These are phyloP conservation scores for Lepidocolaptes lacrymiger DNA, from an alignment of 2,797 vertebrate species.

Conservation along the genomic window DNA sequence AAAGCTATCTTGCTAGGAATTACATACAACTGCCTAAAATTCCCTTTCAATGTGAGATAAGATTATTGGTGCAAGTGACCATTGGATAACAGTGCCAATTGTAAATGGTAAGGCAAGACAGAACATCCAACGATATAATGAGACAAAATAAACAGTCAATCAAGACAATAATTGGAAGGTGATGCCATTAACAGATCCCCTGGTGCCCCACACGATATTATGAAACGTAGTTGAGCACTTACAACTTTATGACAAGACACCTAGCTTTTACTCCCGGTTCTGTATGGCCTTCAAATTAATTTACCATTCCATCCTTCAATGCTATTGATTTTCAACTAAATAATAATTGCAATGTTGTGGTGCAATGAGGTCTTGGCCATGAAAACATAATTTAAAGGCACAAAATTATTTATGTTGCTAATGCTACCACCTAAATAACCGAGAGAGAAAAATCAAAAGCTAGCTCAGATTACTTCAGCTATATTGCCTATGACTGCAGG, in stretches of 20 bases:
- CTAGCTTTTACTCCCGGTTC: constrained; percentile 25
- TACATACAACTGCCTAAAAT: not conserved
- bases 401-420: not conserved
- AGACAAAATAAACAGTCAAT: constrained; percentile 60
- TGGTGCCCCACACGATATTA: constrained; percentile 49
- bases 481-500: not conserved
- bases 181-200: constrained; percentile 60
- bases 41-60: not conserved
- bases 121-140: constrained; percentile 17
- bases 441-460: not conserved
- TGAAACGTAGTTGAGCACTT: constrained; percentile 25
- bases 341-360: not conserved
- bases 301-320: not conserved
- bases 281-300: not conserved
- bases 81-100: not conserved
- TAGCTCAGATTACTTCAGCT: not conserved
- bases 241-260: constrained; percentile 7
- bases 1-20: not conserved
- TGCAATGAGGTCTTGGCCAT: not conserved
- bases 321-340: not conserved
- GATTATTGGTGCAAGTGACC: not conserved
- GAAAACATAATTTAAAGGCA: not conserved
- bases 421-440: not conserved
- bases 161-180: constrained; percentile 50
- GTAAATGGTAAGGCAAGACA: not conserved